These are phyloP conservation scores for Seira sanloemensis DNA, from an alignment of 2,888 invertebrate genomes.

Conservation along the genomic window DNA sequence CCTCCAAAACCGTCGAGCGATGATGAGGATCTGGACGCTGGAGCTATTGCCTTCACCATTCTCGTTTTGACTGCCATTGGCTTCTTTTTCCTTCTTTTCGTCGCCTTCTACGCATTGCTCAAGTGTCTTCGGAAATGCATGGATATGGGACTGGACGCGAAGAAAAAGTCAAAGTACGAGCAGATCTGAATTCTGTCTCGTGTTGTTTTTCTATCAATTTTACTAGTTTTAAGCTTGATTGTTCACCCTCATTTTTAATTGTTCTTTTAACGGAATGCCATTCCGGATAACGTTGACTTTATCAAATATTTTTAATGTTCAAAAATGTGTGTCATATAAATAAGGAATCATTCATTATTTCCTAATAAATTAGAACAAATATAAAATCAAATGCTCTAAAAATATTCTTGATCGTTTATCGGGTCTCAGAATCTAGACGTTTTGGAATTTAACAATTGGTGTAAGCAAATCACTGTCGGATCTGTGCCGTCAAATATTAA, in stretches of 20 bases:
- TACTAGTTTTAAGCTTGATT: neutral
- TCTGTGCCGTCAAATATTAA: too few species aligned
- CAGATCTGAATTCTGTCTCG: conserved; percentile 21
- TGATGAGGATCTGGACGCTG: conserved; percentile 12
- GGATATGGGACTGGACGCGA: neutral
- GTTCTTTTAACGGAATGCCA: neutral
- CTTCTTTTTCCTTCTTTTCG: conserved; percentile 33
- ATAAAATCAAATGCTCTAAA: too few species aligned
- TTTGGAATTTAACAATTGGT: too few species aligned
- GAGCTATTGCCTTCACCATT: conserved; percentile 4
- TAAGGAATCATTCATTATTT: too few species aligned
- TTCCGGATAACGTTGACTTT: too few species aligned
- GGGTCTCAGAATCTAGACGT: too few species aligned
- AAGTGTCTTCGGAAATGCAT: neutral
- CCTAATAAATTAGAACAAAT: too few species aligned
- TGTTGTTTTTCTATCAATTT: neutral
- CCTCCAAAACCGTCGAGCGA: neutral
- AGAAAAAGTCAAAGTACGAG: conserved; percentile 50
- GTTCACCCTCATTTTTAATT: neutral
- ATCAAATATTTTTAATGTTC: too few species aligned
- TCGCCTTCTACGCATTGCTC: neutral
- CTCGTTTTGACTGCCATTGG: conserved; percentile 34
- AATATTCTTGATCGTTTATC: too few species aligned
- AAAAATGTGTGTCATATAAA: too few species aligned
- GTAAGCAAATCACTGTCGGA: too few species aligned